A percentile compares a stretch with the other conserved stretches of the same genome.
These are phyloP conservation scores for Acinonyx jubatus DNA, from an alignment of 2,113 vertebrate genomes.

Conservation along the genomic window DNA sequence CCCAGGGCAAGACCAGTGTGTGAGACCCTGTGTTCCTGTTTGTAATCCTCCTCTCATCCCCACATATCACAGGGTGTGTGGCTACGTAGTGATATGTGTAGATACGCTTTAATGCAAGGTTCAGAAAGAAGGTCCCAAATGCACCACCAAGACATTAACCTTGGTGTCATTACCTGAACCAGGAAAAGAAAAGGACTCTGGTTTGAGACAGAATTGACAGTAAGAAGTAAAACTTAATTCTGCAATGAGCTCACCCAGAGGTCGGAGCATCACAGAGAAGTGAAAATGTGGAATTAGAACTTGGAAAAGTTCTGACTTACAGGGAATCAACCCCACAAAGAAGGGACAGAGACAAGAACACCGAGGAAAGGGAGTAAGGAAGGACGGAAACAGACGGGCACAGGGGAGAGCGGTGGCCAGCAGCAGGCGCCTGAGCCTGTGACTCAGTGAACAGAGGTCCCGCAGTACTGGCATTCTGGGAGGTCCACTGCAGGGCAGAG, in stretches of 20 bases:
- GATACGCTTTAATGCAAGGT: not conserved
- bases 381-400: not conserved
- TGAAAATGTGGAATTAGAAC: not conserved
- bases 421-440: accelerated
- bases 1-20: not conserved
- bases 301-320: not conserved
- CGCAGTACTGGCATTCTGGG: accelerated
- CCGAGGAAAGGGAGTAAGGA: not conserved
- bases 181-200: not conserved
- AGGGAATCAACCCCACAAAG: not conserved
- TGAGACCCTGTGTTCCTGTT: not conserved
- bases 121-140: not conserved
- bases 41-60: not conserved
- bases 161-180: not conserved
- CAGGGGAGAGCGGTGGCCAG: not conserved
- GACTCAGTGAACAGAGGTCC: not conserved
- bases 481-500: not conserved
- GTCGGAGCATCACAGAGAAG: not conserved
- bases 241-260: not conserved
- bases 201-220: not conserved
- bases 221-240: not conserved
- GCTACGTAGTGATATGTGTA: not conserved
- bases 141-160: not conserved
- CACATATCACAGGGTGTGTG: not conserved
- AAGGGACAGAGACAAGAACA: not conserved